A percentile compares a stretch with the other conserved stretches of the same genome.
Evolutionary conservation across 2,797 vertebrate genomes (phyloP).

Genomic region (Pantherophis vulpinus): DNA sequence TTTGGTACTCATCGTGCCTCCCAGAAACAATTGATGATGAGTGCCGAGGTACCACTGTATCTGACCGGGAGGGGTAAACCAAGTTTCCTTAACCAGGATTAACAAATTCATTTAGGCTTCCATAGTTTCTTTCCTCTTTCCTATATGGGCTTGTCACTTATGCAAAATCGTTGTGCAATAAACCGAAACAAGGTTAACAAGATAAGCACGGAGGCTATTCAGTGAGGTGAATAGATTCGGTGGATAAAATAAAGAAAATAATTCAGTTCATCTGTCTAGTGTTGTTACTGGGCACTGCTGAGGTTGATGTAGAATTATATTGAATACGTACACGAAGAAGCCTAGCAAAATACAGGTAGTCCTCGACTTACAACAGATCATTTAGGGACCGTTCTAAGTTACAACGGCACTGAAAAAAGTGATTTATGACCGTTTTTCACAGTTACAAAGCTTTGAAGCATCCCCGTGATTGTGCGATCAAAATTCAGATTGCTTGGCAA

Average conservation of each 20-base stretch:
- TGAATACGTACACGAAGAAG: background rate
- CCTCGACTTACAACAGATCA: background rate
- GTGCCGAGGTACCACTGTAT: background rate
- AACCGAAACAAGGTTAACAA: background rate
- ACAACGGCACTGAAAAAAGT: too few species aligned
- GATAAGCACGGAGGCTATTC: background rate
- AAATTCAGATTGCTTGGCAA: too few species aligned
- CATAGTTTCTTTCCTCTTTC: background rate
- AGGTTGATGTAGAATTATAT: background rate
- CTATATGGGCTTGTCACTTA: background rate
- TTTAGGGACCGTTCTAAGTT: too few species aligned
- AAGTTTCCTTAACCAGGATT: background rate
- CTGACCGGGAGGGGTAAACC: background rate
- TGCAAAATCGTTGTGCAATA: slow-evolving; percentile 7
- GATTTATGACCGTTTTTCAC: too few species aligned
- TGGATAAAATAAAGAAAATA: background rate
- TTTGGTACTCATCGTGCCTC: background rate
- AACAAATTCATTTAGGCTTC: background rate
- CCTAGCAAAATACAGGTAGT: background rate
- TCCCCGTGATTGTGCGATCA: too few species aligned
- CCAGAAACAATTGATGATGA: background rate
- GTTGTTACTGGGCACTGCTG: background rate
- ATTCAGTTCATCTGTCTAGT: background rate
- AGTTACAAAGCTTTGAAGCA: too few species aligned
- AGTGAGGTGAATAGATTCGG: background rate